Evolutionary conservation across 2,113 vertebrate species (phyloP), one percentile per base, ranked within the genome.

Genomic region (Actenoides hombroni): DNA sequence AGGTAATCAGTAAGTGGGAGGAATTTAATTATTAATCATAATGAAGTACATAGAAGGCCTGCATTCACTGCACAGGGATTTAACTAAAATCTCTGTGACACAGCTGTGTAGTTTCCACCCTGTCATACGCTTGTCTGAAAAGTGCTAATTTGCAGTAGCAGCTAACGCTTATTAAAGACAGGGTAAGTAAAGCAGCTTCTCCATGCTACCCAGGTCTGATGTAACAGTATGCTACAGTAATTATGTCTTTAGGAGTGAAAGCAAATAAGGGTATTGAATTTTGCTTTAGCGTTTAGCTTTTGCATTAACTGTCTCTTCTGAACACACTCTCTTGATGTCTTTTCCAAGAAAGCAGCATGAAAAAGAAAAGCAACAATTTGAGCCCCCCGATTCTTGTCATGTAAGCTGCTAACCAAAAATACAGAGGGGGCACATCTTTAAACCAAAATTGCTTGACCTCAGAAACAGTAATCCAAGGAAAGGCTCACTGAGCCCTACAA

Each of bases 181-280:
- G 46, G 39, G 31, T 28, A 61, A 39, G 49, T 3, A 6, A 7
- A 39, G 24, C 68, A 54, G 51, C 51, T 56, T 65, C 24, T 65
- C 49, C 37, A 8, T 2, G 13, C 48, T 56, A 42, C 26, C 59
- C 31, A 29, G 39, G 31, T 56, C 44, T 73, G 35, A 78, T 10
- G 3, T 12, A 42, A 18, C 0, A 1, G 35, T 49, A 28, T 4
- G 7, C 37, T n/a, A 35, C 67, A 39, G 29, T 2, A 17, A 60
- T 82, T 37, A 17, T 0, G 0, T 31, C 37, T 68, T 57, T 16
- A 56, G 64, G 40, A 39, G 10, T 28, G 20, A 61, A 85, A 86
- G 59, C 46, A 51, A 57, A 11, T 31, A 65, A 49, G 39, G 37
- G 25, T 39, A 91, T 11, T 65, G 61, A 61, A 67, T 76, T 82